Base-by-base conservation (phyloP, 2,888 invertebrate species). In the Taenaris catops region DNA sequence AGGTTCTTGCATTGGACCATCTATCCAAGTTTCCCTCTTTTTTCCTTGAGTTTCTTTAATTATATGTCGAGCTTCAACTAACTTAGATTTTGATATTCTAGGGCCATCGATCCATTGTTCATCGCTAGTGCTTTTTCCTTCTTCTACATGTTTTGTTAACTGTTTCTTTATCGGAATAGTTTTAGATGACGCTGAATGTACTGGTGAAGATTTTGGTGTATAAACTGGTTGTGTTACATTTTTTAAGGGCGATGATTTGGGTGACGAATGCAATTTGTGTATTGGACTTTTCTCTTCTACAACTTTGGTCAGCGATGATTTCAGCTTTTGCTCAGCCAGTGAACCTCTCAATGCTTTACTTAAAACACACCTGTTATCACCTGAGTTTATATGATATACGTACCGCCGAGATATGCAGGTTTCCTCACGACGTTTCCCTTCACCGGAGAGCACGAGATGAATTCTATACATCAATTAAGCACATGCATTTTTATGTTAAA, bases 101-200 rank as follows among this genome's bases (percentile, higher is more conserved):
- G 98, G 98, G 0, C 98, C 98, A 75, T 98, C 98, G 44, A 98
- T 95, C 98, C 98, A 98, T 63, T 96, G 96, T 62, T 98, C 98
- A 60, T 96, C 96, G 50, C 94, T 94, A 8, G 61, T 79, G 47
- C 53, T 78, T 59, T 83, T 84, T 1, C 58, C 62, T 27, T 84
- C 84, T 32, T 80, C 83, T 7, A 69, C 44, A 32, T 72, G 70
- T 58, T 90, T 91, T 44, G 78, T 67, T 2, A 68, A 53, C 0
- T 52, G 48, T 55, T 78, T 90, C 66, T 79, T 89, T 48, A 72
- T 71, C 38, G 84, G 89, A 11, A 88, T 89, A 50, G 81, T 74
- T 69, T 90, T 91, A 3, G 89, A 49, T 52, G 76, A 50, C 11
- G 70, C 55, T 14, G 89, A 84, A 52, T 68, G 86, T 4, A 84